These are phyloP conservation scores for Poecilia wingei DNA, from an alignment of 2,797 vertebrate genomes.

Conservation along the genomic window DNA sequence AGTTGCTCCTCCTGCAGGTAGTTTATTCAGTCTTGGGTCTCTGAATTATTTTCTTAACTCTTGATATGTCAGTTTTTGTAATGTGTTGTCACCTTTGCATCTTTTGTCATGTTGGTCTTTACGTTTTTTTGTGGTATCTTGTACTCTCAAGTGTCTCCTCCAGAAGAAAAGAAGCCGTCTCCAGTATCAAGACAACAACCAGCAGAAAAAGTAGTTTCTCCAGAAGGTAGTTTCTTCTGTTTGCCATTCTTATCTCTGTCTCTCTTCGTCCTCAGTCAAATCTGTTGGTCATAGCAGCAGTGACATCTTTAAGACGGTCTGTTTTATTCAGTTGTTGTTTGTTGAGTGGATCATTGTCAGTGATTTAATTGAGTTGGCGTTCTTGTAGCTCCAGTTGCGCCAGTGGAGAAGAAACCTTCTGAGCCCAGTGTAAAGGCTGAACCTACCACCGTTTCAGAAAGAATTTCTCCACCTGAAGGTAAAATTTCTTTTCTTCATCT, in stretches of 20 bases:
- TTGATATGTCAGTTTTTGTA: conserved; percentile 12
- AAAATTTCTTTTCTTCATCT: conserved; percentile 28
- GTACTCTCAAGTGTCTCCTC: conserved; percentile 66
- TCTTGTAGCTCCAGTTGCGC: conserved; percentile 61
- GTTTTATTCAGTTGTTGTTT: conserved; percentile 29
- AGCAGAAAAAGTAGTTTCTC: conserved; percentile 77
- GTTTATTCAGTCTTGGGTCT: not conserved
- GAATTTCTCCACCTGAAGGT: conserved; percentile 64
- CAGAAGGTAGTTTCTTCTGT: conserved; percentile 84
- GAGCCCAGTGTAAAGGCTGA: conserved; percentile 33
- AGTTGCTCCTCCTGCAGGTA: conserved; percentile 44
- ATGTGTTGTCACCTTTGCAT: conserved; percentile 14
- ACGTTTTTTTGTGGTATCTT: conserved; percentile 54
- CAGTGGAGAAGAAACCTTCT: conserved; percentile 45
- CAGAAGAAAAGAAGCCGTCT: conserved; percentile 63
- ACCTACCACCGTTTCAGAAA: conserved; percentile 32
- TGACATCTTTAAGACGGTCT: conserved; percentile 23
- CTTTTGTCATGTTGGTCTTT: conserved; percentile 45
- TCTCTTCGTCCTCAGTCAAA: conserved; percentile 10
- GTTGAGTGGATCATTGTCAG: conserved; percentile 40
- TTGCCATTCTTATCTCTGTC: conserved; percentile 27
- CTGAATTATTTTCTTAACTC: conserved; percentile 1
- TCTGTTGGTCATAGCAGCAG: conserved; percentile 21
- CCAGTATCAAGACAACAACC: conserved; percentile 42
- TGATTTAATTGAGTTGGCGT: conserved; percentile 54